phyloP scores from a whole-genome alignment of 35 echinoderm and acorn worm genomes.

The Patiria miniata region DNA sequence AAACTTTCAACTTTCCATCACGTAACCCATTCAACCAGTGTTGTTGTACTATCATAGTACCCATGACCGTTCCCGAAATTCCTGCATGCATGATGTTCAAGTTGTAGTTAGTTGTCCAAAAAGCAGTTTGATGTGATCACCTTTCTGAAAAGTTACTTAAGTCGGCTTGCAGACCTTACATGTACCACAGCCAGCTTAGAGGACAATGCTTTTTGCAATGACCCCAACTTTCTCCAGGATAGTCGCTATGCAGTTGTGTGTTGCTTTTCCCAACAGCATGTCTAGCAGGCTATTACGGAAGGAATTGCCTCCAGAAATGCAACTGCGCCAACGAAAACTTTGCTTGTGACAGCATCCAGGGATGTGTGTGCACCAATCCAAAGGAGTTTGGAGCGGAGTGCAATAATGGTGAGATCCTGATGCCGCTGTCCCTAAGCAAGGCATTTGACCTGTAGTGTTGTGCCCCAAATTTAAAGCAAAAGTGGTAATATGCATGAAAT shows the following conservation, averaged over 20 bases:
- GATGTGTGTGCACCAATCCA: slow-evolving; percentile 40
- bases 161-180: not conserved
- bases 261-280: slow-evolving; percentile 38
- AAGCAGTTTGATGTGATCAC: not conserved
- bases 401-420: not conserved
- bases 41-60: too few relatives aligned
- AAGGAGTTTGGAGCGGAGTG: not conserved
- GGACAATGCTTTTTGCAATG: not conserved
- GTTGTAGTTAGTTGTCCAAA: too few relatives aligned
- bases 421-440: not conserved
- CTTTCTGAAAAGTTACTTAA: not conserved
- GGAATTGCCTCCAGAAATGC: slow-evolving; percentile 45
- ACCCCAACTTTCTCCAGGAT: not conserved
- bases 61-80: too few relatives aligned
- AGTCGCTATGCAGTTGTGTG: not conserved
- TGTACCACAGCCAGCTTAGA: not conserved
- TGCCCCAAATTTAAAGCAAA: not conserved
- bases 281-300: slow-evolving; percentile 27
- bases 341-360: slow-evolving; percentile 40
- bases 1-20: too few relatives aligned
- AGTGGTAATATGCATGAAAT: not conserved
- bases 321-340: slow-evolving; percentile 36
- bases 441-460: not conserved
- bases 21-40: too few relatives aligned
- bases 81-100: too few relatives aligned